Evolutionary conservation across 2,888 invertebrate species (phyloP), one percentile per base, ranked within the genome.

Genomic region (Tenthredo livida): DNA sequence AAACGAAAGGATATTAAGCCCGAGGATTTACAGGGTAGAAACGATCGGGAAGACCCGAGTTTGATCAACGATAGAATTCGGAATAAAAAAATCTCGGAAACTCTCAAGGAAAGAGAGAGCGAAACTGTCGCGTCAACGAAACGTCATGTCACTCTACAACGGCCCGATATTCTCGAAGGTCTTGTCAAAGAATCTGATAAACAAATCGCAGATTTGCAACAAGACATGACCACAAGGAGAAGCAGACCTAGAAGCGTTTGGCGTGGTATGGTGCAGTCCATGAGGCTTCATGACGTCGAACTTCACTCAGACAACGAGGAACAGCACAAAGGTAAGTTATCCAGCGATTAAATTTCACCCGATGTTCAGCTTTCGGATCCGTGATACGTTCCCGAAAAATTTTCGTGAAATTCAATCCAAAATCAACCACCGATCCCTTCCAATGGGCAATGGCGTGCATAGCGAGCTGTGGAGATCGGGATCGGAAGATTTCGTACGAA

Each of bases 281-380:
- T 92, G 90, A 90, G 90, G 65, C 87, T 92, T 12, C 90, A 91
- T 85, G 91, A 92, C 47, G 91, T 89, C 0, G 92, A 92, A 70
- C 88, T 91, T 10, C 91, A 90, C 84, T 92, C 92, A 5, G 92
- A 92, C 78, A 90, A 88, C 87, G 92, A 92, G 85, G 92, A 92
- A 12, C 90, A 91, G 17, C 89, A 89, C 29, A 92, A 92, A 87
- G 92, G 91, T 91, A 84, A 89, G 89, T 82, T 5, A 7, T 37
- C 4, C 4, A 2, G 0, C 7, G 37, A 37, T 37, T 37, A 37
- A 37, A 37, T 37, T 37, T 37, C 37, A 33, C 33, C 33, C 33
- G 2, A 33, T 33, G 2, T 6, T 10, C 10, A 72, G 54, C 21
- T 17, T 15, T 43, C 73, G 17, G 17, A 5, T 47, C 6, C n/a